Evolutionary conservation across 2,888 invertebrate genomes (phyloP).

Genomic region (Amphipyra berbera): DNA sequence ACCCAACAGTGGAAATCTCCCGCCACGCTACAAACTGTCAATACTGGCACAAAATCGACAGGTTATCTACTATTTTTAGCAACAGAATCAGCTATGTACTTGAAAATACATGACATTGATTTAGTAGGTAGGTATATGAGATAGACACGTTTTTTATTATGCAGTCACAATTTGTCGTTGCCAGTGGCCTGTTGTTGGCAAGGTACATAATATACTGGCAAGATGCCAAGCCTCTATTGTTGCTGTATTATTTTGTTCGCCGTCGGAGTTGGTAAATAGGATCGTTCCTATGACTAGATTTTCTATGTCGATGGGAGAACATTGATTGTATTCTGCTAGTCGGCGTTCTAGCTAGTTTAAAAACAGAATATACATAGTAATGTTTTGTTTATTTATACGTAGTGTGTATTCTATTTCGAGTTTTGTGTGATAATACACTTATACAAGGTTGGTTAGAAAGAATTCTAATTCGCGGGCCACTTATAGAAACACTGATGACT

Average conservation of each 20-base stretch:
- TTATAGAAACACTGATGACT: no score
- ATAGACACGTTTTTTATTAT: constrained; percentile 32
- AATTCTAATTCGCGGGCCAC: no score
- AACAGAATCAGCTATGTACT: constrained; percentile 28
- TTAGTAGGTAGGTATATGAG: constrained; percentile 12
- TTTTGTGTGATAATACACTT: no score
- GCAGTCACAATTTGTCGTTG: constrained; percentile 53
- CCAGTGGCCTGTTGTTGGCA: constrained; percentile 69
- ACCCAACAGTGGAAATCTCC: constrained; percentile 18
- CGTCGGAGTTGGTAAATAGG: constrained; percentile 34
- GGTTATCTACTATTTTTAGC: constrained; percentile 34
- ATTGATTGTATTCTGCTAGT: neutral
- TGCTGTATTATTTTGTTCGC: constrained; percentile 32
- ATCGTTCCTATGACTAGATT: constrained; percentile 15
- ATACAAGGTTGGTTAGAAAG: no score
- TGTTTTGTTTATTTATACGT: no score
- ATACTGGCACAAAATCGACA: constrained; percentile 31
- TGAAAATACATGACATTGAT: constrained; percentile 58
- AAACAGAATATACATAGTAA: neutral
- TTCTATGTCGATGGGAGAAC: neutral
- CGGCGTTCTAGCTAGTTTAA: neutral
- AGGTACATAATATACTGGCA: constrained; percentile 58
- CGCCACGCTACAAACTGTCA: constrained; percentile 12
- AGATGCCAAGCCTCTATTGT: constrained; percentile 55
- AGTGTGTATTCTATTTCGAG: no score